Base-by-base conservation (phyloP, 2,797 vertebrate species). In the Spinus pinus region DNA sequence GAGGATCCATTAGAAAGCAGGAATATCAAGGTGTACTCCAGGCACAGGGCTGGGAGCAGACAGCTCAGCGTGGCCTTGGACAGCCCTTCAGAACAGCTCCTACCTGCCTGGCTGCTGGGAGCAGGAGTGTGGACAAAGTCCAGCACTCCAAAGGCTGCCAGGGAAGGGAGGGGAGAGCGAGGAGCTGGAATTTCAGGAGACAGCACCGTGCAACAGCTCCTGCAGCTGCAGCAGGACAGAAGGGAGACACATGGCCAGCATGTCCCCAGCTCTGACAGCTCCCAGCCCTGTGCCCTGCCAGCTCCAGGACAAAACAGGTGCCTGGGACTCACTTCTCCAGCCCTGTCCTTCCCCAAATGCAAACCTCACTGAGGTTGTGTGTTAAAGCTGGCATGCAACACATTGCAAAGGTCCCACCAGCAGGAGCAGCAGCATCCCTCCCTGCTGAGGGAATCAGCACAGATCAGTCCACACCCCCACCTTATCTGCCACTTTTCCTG, bases 71-170 rank as follows among this genome's bases (percentile, higher is more conserved):
- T 56, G 62, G 90, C 90, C 66, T 41, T 47, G 46, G 46, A 54
- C 35, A 58, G 53, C 71, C 78, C 80, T 47, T 64, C 12, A 10
- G 23, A 88, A 42, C 8, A 9, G 90, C 81, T 90, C 86, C 88
- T 66, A 72, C 72, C 86, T 65, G 65, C 69, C 81, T 28, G 42
- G 84, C 79, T 93, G 57, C 82, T 2, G 0, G 66, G 30, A 87
- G 42, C 41, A 54, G 53, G 80, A 6, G 0, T 33, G 66, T 2
- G 57, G 79, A 83, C 95, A 95, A 90, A 95, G 96, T 95, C 92
- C 93, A 90, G 56, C 66, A 7, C 56, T 96, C 47, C 28, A 2
- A 88, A 88, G 70, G 51, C 56, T 51, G 54, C 73, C 6, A 1
- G 81, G 54, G 5, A 75, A 88, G 47, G 88, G 73, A 92, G 37